These are phyloP conservation scores for Elysia chlorotica DNA, from an alignment of 1,140 invertebrate genomes.

Conservation along the genomic window DNA sequence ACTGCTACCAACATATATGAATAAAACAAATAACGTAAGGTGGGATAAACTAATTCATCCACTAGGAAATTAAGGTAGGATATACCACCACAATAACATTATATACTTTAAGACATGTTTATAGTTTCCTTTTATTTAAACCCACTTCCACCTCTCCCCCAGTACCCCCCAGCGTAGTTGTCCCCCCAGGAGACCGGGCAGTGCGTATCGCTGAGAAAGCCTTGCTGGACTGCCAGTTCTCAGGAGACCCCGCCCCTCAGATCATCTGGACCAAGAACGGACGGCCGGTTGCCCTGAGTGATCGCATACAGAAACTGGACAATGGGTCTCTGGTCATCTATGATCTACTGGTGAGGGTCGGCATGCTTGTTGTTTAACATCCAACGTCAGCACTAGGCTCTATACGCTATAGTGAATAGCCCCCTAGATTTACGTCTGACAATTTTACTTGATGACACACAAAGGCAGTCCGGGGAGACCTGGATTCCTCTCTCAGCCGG, in stretches of 20 bases:
- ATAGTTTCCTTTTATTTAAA: slow-evolving; percentile 22
- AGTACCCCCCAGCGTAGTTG: slow-evolving; percentile 60
- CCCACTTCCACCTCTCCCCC: no score
- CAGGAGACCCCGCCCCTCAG: slow-evolving; percentile 55
- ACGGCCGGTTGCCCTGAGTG: slow-evolving; percentile 38
- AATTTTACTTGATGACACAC: no score
- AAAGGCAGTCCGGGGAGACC: no score
- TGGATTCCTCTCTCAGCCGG: no score
- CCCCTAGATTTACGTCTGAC: background rate
- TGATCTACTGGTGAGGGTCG: slow-evolving; percentile 56
- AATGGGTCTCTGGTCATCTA: slow-evolving; percentile 61
- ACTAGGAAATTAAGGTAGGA: background rate
- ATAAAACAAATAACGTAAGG: no score
- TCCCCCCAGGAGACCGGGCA: slow-evolving; percentile 47
- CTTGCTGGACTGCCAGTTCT: slow-evolving; percentile 57
- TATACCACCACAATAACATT: background rate
- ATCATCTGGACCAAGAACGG: slow-evolving; percentile 63
- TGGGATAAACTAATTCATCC: no score
- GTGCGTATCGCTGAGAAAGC: slow-evolving; percentile 54
- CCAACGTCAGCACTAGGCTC: no score
- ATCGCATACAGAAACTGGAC: slow-evolving; percentile 48
- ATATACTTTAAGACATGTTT: slow-evolving; percentile 18
- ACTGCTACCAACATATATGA: no score
- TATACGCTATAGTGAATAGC: no score
- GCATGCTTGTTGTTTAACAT: no score